These are phyloP conservation scores for Bombus cullumanus DNA, from an alignment of 1,140 invertebrate genomes.

Conservation along the genomic window DNA sequence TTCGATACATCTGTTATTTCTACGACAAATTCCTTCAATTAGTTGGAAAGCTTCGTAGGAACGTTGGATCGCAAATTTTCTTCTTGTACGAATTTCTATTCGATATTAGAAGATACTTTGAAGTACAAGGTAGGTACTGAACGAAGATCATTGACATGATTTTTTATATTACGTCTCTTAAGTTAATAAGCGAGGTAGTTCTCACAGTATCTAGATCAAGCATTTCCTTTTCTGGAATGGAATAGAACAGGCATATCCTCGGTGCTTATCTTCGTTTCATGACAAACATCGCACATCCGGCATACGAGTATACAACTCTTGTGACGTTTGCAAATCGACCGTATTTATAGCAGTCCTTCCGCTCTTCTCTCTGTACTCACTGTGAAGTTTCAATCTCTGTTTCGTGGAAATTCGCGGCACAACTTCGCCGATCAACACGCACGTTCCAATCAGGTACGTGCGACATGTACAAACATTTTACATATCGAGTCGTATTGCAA, in stretches of 20 bases:
- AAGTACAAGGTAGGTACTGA: neutral
- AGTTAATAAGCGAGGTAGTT: neutral
- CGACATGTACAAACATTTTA: neutral
- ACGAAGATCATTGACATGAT: neutral
- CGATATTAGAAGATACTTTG: neutral
- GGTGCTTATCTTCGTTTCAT: slow-evolving; percentile 29
- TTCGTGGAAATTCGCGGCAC: slow-evolving; percentile 13
- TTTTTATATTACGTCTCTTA: neutral
- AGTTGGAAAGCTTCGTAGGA: neutral
- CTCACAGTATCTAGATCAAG: neutral
- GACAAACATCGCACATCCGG: slow-evolving; percentile 28
- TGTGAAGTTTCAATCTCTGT: slow-evolving; percentile 6
- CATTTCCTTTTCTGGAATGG: neutral
- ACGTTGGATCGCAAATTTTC: no score
- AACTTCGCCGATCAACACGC: neutral
- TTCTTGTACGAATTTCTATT: neutral
- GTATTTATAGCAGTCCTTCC: slow-evolving; percentile 48
- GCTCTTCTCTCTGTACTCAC: slow-evolving; percentile 23
- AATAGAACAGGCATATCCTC: neutral
- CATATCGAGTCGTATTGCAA: neutral
- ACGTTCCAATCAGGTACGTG: slow-evolving; percentile 14
- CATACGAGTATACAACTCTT: neutral
- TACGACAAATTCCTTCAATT: neutral
- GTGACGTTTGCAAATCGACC: slow-evolving; percentile 40
- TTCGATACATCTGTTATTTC: neutral